Evolutionary conservation across 2,113 vertebrate genomes (phyloP).

Genomic region (Perccottus glenii): DNA sequence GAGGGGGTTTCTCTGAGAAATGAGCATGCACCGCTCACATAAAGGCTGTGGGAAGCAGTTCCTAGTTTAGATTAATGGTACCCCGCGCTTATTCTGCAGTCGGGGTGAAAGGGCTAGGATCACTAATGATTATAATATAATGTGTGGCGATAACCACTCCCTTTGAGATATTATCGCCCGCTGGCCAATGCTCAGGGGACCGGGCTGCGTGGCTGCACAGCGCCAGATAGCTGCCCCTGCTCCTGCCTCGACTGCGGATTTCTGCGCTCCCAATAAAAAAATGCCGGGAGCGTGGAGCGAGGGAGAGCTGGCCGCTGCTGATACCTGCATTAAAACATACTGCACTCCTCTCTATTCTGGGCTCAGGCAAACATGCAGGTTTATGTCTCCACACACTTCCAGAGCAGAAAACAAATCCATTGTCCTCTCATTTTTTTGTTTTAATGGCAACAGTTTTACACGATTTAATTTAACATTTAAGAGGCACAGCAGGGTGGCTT

Average conservation of each 20-base stretch:
- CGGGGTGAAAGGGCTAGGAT: slow-evolving; percentile 82
- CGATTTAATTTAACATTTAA: slow-evolving; percentile 6
- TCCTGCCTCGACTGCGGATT: slow-evolving; percentile 14
- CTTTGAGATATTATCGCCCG: slow-evolving; percentile 81
- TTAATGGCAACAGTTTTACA: background rate
- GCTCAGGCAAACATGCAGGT: background rate
- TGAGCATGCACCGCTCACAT: slow-evolving; percentile 27
- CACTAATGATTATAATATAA: slow-evolving; percentile 86
- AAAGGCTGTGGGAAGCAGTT: slow-evolving; percentile 52
- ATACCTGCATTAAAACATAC: slow-evolving; percentile 65
- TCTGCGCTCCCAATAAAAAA: slow-evolving; percentile 40
- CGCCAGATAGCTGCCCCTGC: slow-evolving; percentile 66
- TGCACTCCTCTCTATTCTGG: slow-evolving; percentile 3
- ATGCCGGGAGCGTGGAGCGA: slow-evolving; percentile 20
- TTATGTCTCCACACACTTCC: background rate
- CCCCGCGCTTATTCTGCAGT: slow-evolving; percentile 76
- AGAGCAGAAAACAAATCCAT: background rate
- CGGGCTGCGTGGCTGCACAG: slow-evolving; percentile 70
- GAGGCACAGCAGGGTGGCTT: background rate
- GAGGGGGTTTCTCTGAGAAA: slow-evolving; percentile 29
- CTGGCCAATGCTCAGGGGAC: slow-evolving; percentile 79
- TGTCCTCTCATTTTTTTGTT: background rate
- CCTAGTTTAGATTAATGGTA: slow-evolving; percentile 80
- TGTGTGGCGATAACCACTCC: slow-evolving; percentile 82
- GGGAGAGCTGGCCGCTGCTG: slow-evolving; percentile 57